phyloP scores from a whole-genome alignment of 2,113 vertebrate genomes.

The Oryzias woworae region DNA sequence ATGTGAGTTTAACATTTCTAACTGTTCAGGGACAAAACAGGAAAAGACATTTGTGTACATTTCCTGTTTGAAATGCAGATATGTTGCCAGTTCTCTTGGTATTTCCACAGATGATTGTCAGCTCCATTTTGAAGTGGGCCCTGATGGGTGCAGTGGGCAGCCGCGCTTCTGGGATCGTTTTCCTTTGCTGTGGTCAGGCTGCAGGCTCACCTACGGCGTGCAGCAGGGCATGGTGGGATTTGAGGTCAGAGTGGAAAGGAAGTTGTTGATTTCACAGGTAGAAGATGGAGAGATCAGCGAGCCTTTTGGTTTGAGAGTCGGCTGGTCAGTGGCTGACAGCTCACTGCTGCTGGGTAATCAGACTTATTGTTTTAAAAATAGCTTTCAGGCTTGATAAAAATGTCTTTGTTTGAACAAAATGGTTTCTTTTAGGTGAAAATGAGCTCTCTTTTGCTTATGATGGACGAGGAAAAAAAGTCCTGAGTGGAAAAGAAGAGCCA shows the following conservation, averaged over 20 bases:
- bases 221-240: slow-evolving; percentile 82
- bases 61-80: not conserved
- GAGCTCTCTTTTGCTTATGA: slow-evolving; percentile 87
- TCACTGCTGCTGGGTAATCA: slow-evolving; percentile 83
- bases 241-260: slow-evolving; percentile 84
- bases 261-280: slow-evolving; percentile 67
- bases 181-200: slow-evolving; percentile 86
- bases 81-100: slow-evolving; percentile 1
- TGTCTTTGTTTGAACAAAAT: not conserved
- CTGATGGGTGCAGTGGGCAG: slow-evolving; percentile 80
- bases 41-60: not conserved
- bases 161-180: slow-evolving; percentile 84
- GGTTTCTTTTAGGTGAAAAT: slow-evolving; percentile 78
- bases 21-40: not conserved
- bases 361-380: accelerated
- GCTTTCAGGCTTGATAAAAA: not conserved
- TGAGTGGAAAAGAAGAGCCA: slow-evolving; percentile 77
- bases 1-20: slow-evolving; percentile 72
- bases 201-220: slow-evolving; percentile 84
- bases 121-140: slow-evolving; percentile 84
- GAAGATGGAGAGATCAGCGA: slow-evolving; percentile 54
- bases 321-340: slow-evolving; percentile 82
- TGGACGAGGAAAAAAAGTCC: slow-evolving; percentile 79
- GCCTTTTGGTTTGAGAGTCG: slow-evolving; percentile 79
- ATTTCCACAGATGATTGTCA: slow-evolving; percentile 79